Evolutionary conservation across 2,797 vertebrate genomes (phyloP), one percentile per base, ranked within the genome.

Genomic region (Babyrousa celebensis): DNA sequence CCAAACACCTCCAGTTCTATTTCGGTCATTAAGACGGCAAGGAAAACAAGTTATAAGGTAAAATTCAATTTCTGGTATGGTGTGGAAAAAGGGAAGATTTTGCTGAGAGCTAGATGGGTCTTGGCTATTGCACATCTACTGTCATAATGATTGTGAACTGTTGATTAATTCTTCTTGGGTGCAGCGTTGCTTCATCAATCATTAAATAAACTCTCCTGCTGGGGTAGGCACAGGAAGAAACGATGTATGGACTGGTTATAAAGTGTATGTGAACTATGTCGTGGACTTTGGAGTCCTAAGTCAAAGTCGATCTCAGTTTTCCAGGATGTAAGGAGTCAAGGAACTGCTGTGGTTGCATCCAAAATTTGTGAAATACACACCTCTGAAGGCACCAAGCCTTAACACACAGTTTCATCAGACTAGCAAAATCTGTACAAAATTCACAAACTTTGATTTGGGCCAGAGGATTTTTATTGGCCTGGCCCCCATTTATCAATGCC

Each of bases 1-100:
- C 96, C 97, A 89, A 96, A 98, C 75, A 95, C 8, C 92, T 89
- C 79, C 96, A 92, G 32, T 91, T 92, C 96, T 92, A 70, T 97
- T 97, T 97, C 95, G 97, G 56, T 70, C 79, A 90, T 63, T 92
- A 25, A 84, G 72, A 93, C 5, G 17, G 60, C 88, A 97, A 92
- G 80, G 62, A 16, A 88, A 96, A 77, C 48, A 71, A 80, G 27
- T 25, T 10, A 5, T 23, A 88, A 85, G 29, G 43, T 56, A 84
- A 56, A 86, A 85, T 74, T 78, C 54, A 82, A 84, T 52, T 68
- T 17, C 10, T 58, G 62, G 14, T 92, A 62, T 62, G 21, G 7
- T 14, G 23, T 25, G 29, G 25, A 94, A 29, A 56, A 93, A 54
- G 96, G 70, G 36, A 74, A 67, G 75, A 77, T 70, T 85, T 40